A percentile compares a stretch with the other conserved stretches of the same genome.
phyloP scores from a whole-genome alignment of 1,140 invertebrate species.

The Pogonomyrmex californicus region DNA sequence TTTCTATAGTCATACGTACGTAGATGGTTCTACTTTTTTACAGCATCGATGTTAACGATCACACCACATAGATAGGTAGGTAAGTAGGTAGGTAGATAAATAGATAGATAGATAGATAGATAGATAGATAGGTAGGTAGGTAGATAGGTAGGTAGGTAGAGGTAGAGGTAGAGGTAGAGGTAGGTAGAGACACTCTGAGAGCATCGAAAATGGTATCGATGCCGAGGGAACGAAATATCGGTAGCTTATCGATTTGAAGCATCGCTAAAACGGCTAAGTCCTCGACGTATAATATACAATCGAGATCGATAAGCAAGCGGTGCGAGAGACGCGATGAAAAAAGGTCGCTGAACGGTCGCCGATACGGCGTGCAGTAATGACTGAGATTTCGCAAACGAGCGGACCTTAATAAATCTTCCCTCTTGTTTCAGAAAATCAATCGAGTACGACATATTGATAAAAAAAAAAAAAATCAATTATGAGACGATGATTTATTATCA shows the following conservation, averaged over 20 bases:
- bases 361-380: not conserved
- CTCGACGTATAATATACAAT: constrained; percentile 6
- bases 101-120: not conserved
- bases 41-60: constrained; percentile 49
- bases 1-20: constrained; percentile 16
- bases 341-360: not conserved
- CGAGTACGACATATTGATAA: not conserved
- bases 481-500: not conserved
- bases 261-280: constrained; percentile 44
- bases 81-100: constrained; percentile 1
- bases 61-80: not conserved
- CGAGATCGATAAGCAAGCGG: constrained; percentile 10
- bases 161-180: not conserved
- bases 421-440: not conserved
- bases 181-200: not conserved
- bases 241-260: constrained; percentile 45
- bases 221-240: constrained; percentile 4
- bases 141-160: constrained; percentile 12
- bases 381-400: not conserved
- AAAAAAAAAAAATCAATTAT: not conserved
- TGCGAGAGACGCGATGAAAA: constrained; percentile 6
- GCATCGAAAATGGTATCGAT: constrained; percentile 35
- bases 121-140: not conserved
- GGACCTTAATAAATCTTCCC: not conserved
- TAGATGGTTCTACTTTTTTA: constrained; percentile 59